Evolutionary conservation across 2,113 vertebrate species (phyloP).

Genomic region (Crotalus helleri): DNA sequence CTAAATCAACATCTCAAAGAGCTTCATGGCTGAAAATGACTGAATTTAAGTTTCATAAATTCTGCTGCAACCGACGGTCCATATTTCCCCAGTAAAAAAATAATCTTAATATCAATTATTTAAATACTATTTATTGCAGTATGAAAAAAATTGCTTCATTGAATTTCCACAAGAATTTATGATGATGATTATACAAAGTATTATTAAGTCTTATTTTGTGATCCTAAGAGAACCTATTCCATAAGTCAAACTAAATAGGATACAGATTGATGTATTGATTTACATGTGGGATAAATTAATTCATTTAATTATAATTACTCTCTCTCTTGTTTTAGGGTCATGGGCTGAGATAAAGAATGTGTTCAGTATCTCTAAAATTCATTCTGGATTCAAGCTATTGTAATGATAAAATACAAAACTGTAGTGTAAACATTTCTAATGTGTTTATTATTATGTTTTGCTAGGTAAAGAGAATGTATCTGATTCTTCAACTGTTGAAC

Average conservation of each 20-base stretch:
- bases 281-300: neutral
- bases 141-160: neutral
- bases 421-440: conserved; percentile 32
- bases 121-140: neutral
- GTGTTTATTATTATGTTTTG: conserved; percentile 53
- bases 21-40: neutral
- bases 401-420: neutral
- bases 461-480: conserved; percentile 72
- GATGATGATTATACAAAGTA: neutral
- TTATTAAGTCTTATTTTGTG: neutral
- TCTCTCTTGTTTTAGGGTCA: neutral
- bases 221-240: neutral
- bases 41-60: neutral
- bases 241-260: neutral
- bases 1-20: neutral
- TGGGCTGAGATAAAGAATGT: neutral
- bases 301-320: neutral
- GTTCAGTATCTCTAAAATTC: neutral
- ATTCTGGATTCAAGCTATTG: neutral
- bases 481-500: conserved; percentile 66
- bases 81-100: neutral
- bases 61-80: neutral
- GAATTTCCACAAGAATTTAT: neutral
- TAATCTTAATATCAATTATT: neutral
- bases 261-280: neutral